A percentile compares a stretch with the other conserved stretches of the same genome.
Conservation (phyloP, 1,140 invertebrate genomes). For the Forficula auricularia region DNA sequence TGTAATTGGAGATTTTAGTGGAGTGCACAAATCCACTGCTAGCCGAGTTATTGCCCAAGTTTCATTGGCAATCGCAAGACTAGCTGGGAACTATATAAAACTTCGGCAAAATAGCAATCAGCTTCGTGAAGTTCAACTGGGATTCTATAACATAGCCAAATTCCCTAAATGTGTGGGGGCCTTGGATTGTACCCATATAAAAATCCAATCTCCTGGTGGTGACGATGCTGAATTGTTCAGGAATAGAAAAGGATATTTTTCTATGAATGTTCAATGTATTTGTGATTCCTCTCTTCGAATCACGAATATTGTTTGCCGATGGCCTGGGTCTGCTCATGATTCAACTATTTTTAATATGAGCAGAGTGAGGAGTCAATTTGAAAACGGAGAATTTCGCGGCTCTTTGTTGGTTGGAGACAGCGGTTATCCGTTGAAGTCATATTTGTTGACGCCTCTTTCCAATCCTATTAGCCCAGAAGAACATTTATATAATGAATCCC, state of each 20-base stretch:
- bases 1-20: too few species aligned
- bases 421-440: constrained; percentile 16
- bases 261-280: constrained; percentile 24
- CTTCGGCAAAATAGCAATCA: too few species aligned
- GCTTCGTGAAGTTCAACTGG: too few species aligned
- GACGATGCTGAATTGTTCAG: constrained; percentile 7
- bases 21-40: too few species aligned
- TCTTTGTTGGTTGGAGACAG: constrained; percentile 19
- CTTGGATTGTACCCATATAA: constrained; percentile 6
- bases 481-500: too few species aligned
- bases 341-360: constrained; percentile 20
- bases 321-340: constrained; percentile 21
- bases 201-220: constrained; percentile 8
- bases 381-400: constrained; percentile 14
- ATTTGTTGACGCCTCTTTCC: constrained; percentile 16
- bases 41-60: too few species aligned
- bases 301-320: constrained; percentile 23
- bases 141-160: neutral
- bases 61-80: too few species aligned
- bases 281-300: constrained; percentile 21
- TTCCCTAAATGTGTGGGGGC: constrained; percentile 1
- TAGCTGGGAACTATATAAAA: too few species aligned
- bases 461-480: too few species aligned
- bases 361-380: constrained; percentile 11
- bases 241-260: constrained; percentile 19